phyloP scores from a whole-genome alignment of 2,797 vertebrate species.

The Bradypodion pumilum region DNA sequence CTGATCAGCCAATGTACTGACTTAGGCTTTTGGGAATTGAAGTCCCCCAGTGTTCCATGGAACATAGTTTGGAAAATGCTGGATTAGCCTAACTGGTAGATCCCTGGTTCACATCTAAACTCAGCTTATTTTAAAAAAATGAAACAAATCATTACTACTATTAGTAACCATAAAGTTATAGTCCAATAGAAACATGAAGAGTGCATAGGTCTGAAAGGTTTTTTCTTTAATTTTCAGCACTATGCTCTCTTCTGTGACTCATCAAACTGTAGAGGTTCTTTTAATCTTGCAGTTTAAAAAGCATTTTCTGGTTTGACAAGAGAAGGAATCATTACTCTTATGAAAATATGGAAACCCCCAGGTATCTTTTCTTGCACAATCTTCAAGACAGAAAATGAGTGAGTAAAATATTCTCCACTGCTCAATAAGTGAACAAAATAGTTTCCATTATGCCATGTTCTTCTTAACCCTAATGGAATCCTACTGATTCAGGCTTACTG shows the following conservation, averaged over 20 bases:
- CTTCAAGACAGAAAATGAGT: background rate
- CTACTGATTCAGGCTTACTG: constrained; percentile 31
- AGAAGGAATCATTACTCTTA: background rate
- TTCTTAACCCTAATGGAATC: constrained; percentile 34
- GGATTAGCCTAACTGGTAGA: background rate
- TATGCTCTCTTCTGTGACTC: background rate
- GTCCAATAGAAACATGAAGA: background rate
- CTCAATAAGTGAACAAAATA: background rate
- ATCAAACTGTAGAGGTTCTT: background rate
- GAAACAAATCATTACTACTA: background rate
- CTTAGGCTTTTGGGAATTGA: too few relatives aligned
- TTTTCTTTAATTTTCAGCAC: background rate
- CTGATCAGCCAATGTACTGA: too few relatives aligned
- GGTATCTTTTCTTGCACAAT: background rate
- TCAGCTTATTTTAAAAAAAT: too few relatives aligned
- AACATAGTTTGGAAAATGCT: too few relatives aligned
- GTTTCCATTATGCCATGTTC: constrained; percentile 21
- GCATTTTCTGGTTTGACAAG: background rate
- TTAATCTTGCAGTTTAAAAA: background rate
- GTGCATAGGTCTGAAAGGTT: background rate
- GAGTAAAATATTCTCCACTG: constrained; percentile 16
- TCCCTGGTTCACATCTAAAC: background rate
- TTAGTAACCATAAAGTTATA: background rate
- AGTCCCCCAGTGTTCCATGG: too few relatives aligned
- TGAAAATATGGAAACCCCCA: background rate